These are phyloP conservation scores for Tineola bisselliella DNA, from an alignment of 2,888 invertebrate species.

Conservation along the genomic window DNA sequence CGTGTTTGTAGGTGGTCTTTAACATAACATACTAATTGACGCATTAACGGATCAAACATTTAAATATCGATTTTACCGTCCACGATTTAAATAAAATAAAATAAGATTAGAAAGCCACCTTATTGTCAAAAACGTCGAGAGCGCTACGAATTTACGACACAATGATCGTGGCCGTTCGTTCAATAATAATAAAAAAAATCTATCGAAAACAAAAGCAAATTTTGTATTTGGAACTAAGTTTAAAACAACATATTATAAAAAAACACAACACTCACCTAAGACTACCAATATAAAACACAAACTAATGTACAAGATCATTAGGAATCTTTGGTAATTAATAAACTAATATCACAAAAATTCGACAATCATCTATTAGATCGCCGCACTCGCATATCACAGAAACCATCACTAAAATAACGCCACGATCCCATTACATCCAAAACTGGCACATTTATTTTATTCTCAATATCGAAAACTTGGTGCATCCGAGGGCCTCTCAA, in stretches of 20 bases:
- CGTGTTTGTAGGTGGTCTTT: background rate
- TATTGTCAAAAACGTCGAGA: background rate
- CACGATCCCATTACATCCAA: conserved; percentile 42
- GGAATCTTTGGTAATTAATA: conserved; percentile 68
- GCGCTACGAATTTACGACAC: background rate
- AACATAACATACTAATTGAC: background rate
- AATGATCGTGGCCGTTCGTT: background rate
- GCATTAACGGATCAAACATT: background rate
- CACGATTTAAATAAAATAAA: too few relatives aligned
- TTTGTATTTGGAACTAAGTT: too few relatives aligned
- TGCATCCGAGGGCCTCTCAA: conserved; percentile 51
- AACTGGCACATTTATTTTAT: conserved; percentile 60
- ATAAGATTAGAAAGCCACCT: too few relatives aligned
- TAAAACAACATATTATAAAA: background rate
- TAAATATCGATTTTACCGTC: too few relatives aligned
- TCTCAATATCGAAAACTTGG: conserved; percentile 23
- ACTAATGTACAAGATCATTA: conserved; percentile 68
- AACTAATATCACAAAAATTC: conserved; percentile 61
- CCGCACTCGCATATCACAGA: conserved; percentile 62
- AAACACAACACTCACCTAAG: conserved; percentile 49
- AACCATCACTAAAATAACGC: conserved; percentile 48
- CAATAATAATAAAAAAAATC: background rate
- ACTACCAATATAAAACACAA: conserved; percentile 68
- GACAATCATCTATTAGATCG: conserved; percentile 63
- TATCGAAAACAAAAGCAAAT: background rate